These are phyloP conservation scores for Schizaphis graminum DNA, from an alignment of 2,888 invertebrate species.

Conservation along the genomic window DNA sequence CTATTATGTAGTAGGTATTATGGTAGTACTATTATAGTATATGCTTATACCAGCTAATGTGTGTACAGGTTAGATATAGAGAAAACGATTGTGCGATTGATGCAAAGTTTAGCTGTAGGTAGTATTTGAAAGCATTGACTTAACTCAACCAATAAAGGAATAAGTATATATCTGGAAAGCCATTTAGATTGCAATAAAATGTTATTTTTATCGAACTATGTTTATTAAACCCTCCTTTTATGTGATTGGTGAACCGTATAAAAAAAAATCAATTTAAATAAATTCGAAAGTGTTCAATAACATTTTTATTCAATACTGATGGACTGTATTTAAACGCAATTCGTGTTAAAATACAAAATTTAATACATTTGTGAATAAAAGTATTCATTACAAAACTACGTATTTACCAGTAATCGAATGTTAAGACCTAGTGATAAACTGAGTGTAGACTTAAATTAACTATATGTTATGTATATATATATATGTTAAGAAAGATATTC, in stretches of 20 bases:
- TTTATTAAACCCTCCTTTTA: not conserved
- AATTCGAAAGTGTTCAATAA: constrained; percentile 5
- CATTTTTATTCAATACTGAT: not conserved
- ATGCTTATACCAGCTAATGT: not conserved
- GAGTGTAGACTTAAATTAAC: no score
- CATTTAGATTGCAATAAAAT: not conserved
- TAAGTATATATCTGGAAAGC: not conserved
- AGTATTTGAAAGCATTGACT: not conserved
- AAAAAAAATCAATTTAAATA: not conserved
- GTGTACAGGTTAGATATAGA: not conserved
- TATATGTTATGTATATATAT: not conserved
- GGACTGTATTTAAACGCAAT: not conserved
- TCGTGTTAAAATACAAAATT: not conserved
- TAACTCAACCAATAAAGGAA: not conserved
- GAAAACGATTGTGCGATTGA: not conserved
- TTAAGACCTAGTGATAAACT: not conserved
- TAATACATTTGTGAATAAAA: not conserved
- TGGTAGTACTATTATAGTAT: not conserved
- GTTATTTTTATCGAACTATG: not conserved
- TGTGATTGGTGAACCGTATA: not conserved
- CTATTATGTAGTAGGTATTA: not conserved
- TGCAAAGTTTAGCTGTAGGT: not conserved
- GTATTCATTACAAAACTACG: not conserved
- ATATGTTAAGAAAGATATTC: not conserved
- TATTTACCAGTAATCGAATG: not conserved